phyloP scores from a whole-genome alignment of 1,140 invertebrate genomes.

The Drosophila ohnishii region DNA sequence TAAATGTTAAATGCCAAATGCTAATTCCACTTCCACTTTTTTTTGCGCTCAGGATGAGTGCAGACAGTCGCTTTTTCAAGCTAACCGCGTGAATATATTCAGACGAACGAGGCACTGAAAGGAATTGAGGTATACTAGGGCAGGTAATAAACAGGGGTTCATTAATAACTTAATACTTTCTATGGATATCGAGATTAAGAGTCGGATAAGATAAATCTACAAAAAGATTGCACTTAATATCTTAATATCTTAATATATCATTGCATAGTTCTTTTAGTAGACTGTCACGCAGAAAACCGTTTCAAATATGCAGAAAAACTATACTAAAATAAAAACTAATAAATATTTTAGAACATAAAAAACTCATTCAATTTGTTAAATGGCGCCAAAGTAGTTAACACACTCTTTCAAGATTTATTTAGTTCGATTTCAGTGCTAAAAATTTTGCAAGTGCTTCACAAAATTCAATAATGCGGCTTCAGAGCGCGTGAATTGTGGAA shows the following conservation, averaged over 20 bases:
- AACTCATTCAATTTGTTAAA: background rate
- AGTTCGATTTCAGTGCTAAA: background rate
- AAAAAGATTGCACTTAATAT: too few species aligned
- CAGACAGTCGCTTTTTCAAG: constrained; percentile 47
- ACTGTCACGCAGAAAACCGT: too few species aligned
- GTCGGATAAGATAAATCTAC: too few species aligned
- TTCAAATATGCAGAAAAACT: background rate
- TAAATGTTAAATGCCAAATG: constrained; percentile 68
- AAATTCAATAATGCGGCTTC: constrained; percentile 41
- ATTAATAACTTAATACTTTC: too few species aligned
- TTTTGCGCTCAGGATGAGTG: constrained; percentile 37
- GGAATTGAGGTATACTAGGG: background rate
- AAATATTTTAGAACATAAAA: background rate
- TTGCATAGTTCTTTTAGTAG: too few species aligned
- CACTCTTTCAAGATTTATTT: background rate
- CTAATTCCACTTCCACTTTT: constrained; percentile 55
- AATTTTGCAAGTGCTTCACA: constrained; percentile 23
- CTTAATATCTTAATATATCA: too few species aligned
- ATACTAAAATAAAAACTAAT: background rate
- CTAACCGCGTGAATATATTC: constrained; percentile 39
- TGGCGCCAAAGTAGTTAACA: background rate
- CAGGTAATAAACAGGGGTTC: background rate
- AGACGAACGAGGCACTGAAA: background rate
- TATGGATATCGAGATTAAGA: too few species aligned
- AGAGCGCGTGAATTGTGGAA: background rate